Evolutionary conservation across 2,888 invertebrate species (phyloP).

Genomic region (Epinotia demarniana): DNA sequence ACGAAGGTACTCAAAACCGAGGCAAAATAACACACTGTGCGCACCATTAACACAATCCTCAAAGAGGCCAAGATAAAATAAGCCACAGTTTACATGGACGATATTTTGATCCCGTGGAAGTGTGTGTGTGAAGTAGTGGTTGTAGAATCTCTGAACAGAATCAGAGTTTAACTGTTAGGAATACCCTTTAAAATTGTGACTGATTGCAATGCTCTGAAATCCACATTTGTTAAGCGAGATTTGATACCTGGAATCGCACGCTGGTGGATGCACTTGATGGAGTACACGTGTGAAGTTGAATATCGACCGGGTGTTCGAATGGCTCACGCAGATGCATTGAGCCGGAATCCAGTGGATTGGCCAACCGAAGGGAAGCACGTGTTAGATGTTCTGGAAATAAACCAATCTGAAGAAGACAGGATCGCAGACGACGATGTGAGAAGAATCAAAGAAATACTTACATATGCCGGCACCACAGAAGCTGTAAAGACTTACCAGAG

Average conservation of each 20-base stretch:
- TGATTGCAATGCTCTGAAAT: slow-evolving; percentile 46
- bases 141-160: slow-evolving; percentile 37
- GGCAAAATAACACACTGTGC: too few species aligned
- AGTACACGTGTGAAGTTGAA: slow-evolving; percentile 24
- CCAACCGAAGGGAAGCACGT: neutral
- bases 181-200: slow-evolving; percentile 44
- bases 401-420: slow-evolving; percentile 29
- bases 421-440: slow-evolving; percentile 29
- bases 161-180: slow-evolving; percentile 46
- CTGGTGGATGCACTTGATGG: slow-evolving; percentile 38
- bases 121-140: too few species aligned
- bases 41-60: too few species aligned
- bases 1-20: too few species aligned
- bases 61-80: too few species aligned
- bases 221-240: slow-evolving; percentile 34
- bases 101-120: slow-evolving; percentile 5
- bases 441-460: slow-evolving; percentile 3
- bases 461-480: neutral
- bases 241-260: slow-evolving; percentile 43
- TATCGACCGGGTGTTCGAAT: slow-evolving; percentile 24
- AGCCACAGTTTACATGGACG: too few species aligned
- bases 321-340: slow-evolving; percentile 28
- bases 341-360: slow-evolving; percentile 1
- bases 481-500: neutral
- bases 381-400: slow-evolving; percentile 18